Evolutionary conservation across 2,888 invertebrate species (phyloP), one percentile per base, ranked within the genome.

Genomic region (Cordilura impudica): DNA sequence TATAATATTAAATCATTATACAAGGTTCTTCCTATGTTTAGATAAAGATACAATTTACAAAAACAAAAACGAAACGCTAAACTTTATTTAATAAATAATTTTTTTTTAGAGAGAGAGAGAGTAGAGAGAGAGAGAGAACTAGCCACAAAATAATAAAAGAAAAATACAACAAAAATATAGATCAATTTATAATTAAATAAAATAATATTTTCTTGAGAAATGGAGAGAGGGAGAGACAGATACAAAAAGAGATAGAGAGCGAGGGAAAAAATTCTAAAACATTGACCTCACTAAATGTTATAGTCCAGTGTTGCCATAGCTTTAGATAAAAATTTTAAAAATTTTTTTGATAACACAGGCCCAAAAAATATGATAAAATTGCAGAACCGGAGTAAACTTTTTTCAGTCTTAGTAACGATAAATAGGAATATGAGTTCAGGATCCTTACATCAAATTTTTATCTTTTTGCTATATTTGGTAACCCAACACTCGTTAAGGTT

Each of bases 11-110:
- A 56, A 61, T 69, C 26, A 56, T 63, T 83, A 80, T 83, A 80
- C 85, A 84, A 82, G 83, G 86, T 86, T 86, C 86, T 86, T 86
- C 86, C 86, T 86, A 84, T 84, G 56, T 78, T 82, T 83, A 77
- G 74, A 75, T 75, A 78, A 61, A 83, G 67, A 78, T 72, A 73
- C 60, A 78, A n/a, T n/a, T n/a, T 72, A 66, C 54, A 61, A 70
- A 18, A 61, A 66, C 26, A 69, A 12, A 65, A 43, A 75, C 70
- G 56, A 66, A 47, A 65, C 71, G 56, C 74, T 19, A 10, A 18
- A 16, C 8, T 26, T 35, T 35, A 35, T 8, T 8, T 8, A 5
- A 29, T 29, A 8, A 6, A 29, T 29, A 29, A 29, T 29, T 8
- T 8, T 29, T 4, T 6, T 29, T 29, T 29, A 29, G 10, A 4